Conservation (phyloP, 2,113 vertebrate species). For the Antidorcas marsupialis region DNA sequence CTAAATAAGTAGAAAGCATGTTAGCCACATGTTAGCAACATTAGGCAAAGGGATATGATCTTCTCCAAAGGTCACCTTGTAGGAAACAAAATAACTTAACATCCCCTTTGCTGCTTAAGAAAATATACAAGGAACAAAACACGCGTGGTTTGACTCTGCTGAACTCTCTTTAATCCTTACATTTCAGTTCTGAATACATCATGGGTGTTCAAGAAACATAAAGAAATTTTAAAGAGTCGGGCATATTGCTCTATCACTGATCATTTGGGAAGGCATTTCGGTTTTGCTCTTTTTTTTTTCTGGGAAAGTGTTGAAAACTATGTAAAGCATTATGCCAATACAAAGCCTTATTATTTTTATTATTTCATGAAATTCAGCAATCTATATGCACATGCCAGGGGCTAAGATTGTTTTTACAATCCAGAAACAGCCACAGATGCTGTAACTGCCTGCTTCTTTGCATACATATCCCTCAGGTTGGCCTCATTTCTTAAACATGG, state of each 20-base stretch:
- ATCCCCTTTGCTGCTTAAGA: neutral
- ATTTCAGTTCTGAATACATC: constrained; percentile 11
- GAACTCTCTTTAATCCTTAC: neutral
- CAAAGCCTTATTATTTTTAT: constrained; percentile 52
- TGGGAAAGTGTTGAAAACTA: neutral
- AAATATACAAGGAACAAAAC: neutral
- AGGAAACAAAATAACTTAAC: constrained; percentile 26
- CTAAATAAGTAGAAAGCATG: neutral
- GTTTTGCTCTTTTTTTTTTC: neutral
- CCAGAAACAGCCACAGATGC: constrained; percentile 30
- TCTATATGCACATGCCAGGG: constrained; percentile 47
- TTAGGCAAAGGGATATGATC: neutral
- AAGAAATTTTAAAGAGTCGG: neutral
- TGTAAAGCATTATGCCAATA: neutral
- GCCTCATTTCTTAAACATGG: constrained; percentile 35
- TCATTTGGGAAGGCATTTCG: neutral
- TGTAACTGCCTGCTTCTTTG: constrained; percentile 14
- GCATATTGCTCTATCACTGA: neutral
- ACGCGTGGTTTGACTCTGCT: neutral
- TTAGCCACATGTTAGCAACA: neutral
- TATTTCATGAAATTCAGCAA: constrained; percentile 52
- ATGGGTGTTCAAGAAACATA: neutral
- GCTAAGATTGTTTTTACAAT: constrained; percentile 39
- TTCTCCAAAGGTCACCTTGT: constrained; percentile 1
- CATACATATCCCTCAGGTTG: neutral